phyloP scores from a whole-genome alignment of 2,888 invertebrate species.

The Vandiemenella viatica region DNA sequence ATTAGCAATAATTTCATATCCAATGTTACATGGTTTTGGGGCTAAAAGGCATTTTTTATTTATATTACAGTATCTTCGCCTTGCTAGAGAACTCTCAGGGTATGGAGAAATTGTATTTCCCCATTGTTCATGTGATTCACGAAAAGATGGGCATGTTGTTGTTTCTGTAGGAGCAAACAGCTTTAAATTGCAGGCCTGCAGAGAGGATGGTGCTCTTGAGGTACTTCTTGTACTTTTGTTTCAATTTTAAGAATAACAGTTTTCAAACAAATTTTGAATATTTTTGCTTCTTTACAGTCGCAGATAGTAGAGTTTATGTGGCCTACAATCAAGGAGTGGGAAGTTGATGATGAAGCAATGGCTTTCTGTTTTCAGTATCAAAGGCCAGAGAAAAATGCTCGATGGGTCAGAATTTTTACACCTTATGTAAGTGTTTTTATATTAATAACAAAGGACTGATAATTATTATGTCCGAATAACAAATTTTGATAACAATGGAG shows the following conservation, averaged over 20 bases:
- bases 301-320: conserved; percentile 72
- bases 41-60: not conserved
- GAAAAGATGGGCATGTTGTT: conserved; percentile 74
- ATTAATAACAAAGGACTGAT: not conserved
- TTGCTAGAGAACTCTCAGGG: conserved; percentile 75
- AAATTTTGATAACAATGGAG: too few relatives aligned
- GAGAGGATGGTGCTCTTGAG: conserved; percentile 63
- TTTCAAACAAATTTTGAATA: conserved; percentile 1
- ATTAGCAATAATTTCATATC: too few relatives aligned
- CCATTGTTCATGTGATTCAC: conserved; percentile 80
- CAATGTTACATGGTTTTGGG: too few relatives aligned
- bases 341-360: conserved; percentile 83
- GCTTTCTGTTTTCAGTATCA: conserved; percentile 80
- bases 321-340: conserved; percentile 71
- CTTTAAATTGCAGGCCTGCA: conserved; percentile 68
- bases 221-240: conserved; percentile 28
- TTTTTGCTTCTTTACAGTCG: conserved; percentile 29
- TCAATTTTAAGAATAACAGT: not conserved
- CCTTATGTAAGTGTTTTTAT: conserved; percentile 58
- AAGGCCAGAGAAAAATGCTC: conserved; percentile 60
- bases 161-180: conserved; percentile 49
- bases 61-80: conserved; percentile 49
- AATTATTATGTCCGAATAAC: too few relatives aligned
- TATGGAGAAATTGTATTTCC: conserved; percentile 92
- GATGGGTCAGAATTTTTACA: conserved; percentile 76